Base-by-base conservation (phyloP, 53 echinoderm and acorn worm genomes). In the Arbacia lixula region DNA sequence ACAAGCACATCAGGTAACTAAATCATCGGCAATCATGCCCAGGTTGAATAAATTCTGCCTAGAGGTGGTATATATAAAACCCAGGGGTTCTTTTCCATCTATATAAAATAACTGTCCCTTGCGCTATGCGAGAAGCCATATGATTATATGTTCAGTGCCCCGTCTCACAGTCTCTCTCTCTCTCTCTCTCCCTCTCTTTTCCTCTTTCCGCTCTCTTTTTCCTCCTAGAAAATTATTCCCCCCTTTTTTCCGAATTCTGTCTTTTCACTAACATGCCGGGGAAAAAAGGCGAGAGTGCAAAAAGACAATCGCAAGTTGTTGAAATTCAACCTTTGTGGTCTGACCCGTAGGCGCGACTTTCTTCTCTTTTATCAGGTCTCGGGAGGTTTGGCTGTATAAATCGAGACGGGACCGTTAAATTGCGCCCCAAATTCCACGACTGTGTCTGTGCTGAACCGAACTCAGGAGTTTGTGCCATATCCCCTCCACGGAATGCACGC, bases 261-360 rank as follows among this genome's bases (percentile, higher is more conserved):
- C n/a, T n/a, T n/a, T n/a, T n/a, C 38, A 67, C 19, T 67, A 31
- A 25, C 67, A 67, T 67, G 39, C 36, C 67, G 3, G 25, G 33
- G 56, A 16, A 3, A 56, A 56, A 56, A 36, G 39, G 39, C 0
- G 38, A 67, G 67, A 67, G 67, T 39, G 37, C 36, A 67, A 67
- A 63, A 79, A 79, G 61, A 79, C 79, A 79, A 79, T 79, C 61
- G 79, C 38, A 60, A 79, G 79, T 79, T 79, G 79, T 79, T 60
- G 79, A 79, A 79, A 79, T 79, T 60, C 79, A 60, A 58, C 61
- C 79, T 36, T 79, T 61, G 61, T 61, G 79, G 79, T 61, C 60
- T 79, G 79, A 79, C 79, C 79, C 42, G 42, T 27, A 79, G 79
- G 60, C 79, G 79, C 79, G 79, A 79, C 79, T 79, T 60, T 60